Conservation (phyloP, 2,888 invertebrate genomes). For the Harmothoe impar region DNA sequence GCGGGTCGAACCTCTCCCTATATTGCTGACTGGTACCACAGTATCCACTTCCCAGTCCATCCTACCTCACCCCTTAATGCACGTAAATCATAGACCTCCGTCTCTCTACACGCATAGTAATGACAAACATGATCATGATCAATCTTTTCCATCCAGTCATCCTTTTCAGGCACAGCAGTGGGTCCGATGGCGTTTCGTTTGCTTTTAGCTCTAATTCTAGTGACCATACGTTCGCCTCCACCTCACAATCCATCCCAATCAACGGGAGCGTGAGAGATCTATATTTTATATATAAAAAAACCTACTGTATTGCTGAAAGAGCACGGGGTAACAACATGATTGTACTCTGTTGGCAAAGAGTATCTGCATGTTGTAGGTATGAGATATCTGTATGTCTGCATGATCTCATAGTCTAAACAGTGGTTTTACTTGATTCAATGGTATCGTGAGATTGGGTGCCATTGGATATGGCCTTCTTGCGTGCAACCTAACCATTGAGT, state of each 20-base stretch:
- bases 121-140: conserved; percentile 41
- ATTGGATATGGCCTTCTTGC: too few species aligned
- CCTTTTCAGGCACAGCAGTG: neutral
- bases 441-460: too few species aligned
- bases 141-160: neutral
- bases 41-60: neutral
- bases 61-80: neutral
- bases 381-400: too few species aligned
- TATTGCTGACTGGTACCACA: neutral
- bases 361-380: too few species aligned
- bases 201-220: conserved; percentile 50
- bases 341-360: too few species aligned
- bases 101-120: neutral
- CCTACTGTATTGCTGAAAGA: too few species aligned
- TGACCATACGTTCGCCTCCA: neutral
- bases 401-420: too few species aligned
- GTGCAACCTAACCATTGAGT: too few species aligned
- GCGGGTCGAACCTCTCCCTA: neutral
- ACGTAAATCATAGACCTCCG: conserved; percentile 40
- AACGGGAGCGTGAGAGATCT: neutral
- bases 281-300: conserved; percentile 53
- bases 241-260: conserved; percentile 37
- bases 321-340: too few species aligned
- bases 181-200: conserved; percentile 32
- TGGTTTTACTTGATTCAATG: too few species aligned